Evolutionary conservation across 1,140 invertebrate species (phyloP), one percentile per base, ranked within the genome.

Genomic region (Rhagoletis pomonella): DNA sequence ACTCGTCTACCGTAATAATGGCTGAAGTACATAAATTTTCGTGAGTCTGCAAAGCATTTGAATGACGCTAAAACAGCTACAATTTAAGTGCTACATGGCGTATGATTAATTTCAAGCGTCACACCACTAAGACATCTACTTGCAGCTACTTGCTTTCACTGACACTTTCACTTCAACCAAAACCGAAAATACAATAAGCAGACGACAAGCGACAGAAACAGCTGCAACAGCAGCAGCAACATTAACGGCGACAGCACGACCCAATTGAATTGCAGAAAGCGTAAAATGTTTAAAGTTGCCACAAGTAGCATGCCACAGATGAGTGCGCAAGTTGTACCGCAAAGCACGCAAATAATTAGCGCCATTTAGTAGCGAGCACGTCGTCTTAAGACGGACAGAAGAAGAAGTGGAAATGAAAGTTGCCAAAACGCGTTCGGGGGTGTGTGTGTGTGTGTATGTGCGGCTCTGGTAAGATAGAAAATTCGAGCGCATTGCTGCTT

Each of bases 271-370:
- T 81, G 73, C 73, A 81, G 5, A 9, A 19, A 81, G 73, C 73
- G 73, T 81, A 81, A 81, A 81, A 81, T 81, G 73, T 81, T 81
- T 50, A 50, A 81, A 81, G 73, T 81, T 81, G 73, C 73, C 73
- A 81, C 73, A 81, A 81, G 73, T 81, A 81, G 73, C 73, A 81
- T 58, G 73, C 73, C 73, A 55, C 73, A 81, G 73, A 81, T 81
- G 73, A 81, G 44, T 17, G 67, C 39, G 29, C 73, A 55, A 81
- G 73, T 19, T 81, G 17, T 9, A 81, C 47, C 47, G 19, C 73
- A 81, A 81, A 81, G 73, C 73, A 81, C 73, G 73, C 73, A 81
- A 81, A 81, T 81, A 81, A 81, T 81, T 81, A 81, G 73, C 73
- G 73, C 42, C 73, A 81, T 81, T 55, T 81, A 81, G 73, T 17